Evolutionary conservation across 1,140 invertebrate genomes (phyloP).

Genomic region (Drosophila rufa): DNA sequence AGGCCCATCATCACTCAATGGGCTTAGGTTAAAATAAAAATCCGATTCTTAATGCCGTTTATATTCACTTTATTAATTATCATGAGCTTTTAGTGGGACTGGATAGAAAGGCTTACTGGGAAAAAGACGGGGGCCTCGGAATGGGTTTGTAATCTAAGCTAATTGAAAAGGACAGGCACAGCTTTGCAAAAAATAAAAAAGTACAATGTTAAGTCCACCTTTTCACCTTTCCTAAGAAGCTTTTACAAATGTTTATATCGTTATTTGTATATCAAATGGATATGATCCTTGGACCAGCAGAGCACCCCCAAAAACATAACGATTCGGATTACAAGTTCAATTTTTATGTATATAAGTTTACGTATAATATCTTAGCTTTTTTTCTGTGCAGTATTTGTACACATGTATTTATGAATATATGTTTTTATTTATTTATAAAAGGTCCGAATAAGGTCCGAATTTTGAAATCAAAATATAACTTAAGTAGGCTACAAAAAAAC

Average conservation of each 20-base stretch:
- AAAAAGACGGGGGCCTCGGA: slow-evolving; percentile 1
- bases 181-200: slow-evolving; percentile 39
- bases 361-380: slow-evolving; percentile 59
- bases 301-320: slow-evolving; percentile 38
- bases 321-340: slow-evolving; percentile 37
- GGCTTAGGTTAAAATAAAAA: slow-evolving; percentile 61
- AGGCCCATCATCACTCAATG: slow-evolving; percentile 54
- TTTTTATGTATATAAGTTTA: slow-evolving; percentile 50
- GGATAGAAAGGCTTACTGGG: slow-evolving; percentile 55
- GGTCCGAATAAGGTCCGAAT: slow-evolving; percentile 29
- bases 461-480: slow-evolving; percentile 35
- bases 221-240: slow-evolving; percentile 36
- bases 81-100: slow-evolving; percentile 67
- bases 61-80: slow-evolving; percentile 79
- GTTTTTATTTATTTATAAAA: slow-evolving; percentile 46
- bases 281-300: slow-evolving; percentile 47
- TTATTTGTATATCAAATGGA: slow-evolving; percentile 32
- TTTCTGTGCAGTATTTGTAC: slow-evolving; percentile 76
- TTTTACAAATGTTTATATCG: slow-evolving; percentile 30
- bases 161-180: slow-evolving; percentile 64
- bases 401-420: slow-evolving; percentile 24
- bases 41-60: slow-evolving; percentile 53
- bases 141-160: slow-evolving; percentile 65
- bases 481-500: slow-evolving; percentile 29
- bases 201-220: slow-evolving; percentile 39